Evolutionary conservation across 2,113 vertebrate species (phyloP).

Genomic region (Petromus typicus): DNA sequence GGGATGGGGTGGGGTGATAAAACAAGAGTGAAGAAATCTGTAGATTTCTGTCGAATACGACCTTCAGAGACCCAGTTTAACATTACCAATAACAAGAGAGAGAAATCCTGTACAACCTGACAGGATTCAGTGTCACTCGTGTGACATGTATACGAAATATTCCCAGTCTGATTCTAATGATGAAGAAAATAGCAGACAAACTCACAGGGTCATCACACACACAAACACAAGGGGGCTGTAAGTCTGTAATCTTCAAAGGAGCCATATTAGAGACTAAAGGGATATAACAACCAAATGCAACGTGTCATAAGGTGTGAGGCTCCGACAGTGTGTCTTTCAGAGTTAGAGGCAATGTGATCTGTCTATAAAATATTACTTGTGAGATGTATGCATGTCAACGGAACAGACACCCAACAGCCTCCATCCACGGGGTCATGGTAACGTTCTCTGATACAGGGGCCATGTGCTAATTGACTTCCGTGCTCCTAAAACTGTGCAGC

Average conservation of each 20-base stretch:
- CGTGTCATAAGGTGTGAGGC: neutral
- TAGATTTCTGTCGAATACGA: neutral
- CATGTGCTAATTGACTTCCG: neutral
- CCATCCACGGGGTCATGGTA: neutral
- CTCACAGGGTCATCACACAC: neutral
- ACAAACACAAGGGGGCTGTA: neutral
- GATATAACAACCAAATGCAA: neutral
- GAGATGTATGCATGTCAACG: neutral
- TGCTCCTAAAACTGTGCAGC: neutral
- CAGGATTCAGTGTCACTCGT: neutral
- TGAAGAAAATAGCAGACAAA: neutral
- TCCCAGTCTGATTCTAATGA: neutral
- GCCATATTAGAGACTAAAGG: neutral
- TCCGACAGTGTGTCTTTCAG: neutral
- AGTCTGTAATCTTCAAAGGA: neutral
- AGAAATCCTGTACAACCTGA: neutral
- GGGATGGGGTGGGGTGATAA: neutral
- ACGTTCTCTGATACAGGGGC: neutral
- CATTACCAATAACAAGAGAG: neutral
- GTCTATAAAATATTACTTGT: neutral
- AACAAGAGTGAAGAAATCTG: neutral
- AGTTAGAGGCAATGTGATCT: neutral
- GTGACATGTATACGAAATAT: neutral
- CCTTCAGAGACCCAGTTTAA: neutral
- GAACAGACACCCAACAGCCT: neutral